Conservation (phyloP, 1,140 invertebrate genomes). For the Micrasema longulum region DNA sequence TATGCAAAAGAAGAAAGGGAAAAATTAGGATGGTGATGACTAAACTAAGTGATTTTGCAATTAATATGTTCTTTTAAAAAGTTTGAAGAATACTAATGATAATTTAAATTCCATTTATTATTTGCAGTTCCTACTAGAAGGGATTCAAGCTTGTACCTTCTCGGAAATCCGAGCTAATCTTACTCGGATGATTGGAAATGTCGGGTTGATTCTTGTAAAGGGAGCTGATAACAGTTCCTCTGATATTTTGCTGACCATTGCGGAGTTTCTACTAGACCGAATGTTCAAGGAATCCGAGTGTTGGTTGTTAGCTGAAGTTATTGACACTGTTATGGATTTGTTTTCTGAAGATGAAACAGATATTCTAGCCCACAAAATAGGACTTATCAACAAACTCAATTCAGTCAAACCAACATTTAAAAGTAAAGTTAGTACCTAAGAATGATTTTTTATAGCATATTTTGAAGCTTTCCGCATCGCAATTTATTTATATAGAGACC, state of each 20-base stretch:
- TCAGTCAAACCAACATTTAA: constrained; percentile 72
- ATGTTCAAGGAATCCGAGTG: constrained; percentile 69
- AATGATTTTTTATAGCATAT: background rate
- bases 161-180: constrained; percentile 75
- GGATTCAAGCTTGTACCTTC: constrained; percentile 69
- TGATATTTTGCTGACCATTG: constrained; percentile 59
- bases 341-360: constrained; percentile 83
- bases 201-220: constrained; percentile 65
- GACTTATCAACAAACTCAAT: constrained; percentile 71
- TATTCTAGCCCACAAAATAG: constrained; percentile 71
- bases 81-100: no score
- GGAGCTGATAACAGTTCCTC: constrained; percentile 56
- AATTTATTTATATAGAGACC: no score
- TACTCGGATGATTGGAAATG: constrained; percentile 75
- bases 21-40: no score
- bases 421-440: constrained; percentile 68
- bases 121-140: constrained; percentile 71
- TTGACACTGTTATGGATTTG: constrained; percentile 82
- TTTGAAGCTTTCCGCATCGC: no score
- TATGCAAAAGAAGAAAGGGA: no score
- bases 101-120: no score
- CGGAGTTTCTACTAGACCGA: constrained; percentile 68
- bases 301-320: constrained; percentile 78
- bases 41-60: no score
- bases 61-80: no score